Conservation (phyloP, 2,888 invertebrate genomes). For the Lepeophtheirus nordmannii region DNA sequence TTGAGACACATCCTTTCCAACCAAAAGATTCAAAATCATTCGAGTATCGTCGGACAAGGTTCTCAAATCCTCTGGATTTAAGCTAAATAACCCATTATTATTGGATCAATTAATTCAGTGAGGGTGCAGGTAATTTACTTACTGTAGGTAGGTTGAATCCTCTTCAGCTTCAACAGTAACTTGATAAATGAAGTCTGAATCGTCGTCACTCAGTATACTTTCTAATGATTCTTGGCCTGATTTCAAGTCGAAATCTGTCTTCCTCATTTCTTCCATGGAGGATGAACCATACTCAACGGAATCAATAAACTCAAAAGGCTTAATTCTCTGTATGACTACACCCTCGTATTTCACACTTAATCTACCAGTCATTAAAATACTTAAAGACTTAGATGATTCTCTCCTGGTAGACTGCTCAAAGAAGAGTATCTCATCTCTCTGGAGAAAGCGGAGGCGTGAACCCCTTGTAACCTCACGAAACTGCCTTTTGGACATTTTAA, state of each 20-base stretch:
- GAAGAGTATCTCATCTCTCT: background rate
- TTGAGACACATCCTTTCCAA: conserved; percentile 9
- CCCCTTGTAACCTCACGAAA: background rate
- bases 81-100: background rate
- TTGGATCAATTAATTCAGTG: background rate
- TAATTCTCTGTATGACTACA: background rate
- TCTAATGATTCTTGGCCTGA: background rate
- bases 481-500: background rate
- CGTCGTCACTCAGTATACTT: background rate
- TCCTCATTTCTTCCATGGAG: background rate
- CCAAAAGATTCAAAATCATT: conserved; percentile 4
- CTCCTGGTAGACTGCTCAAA: conserved; percentile 1
- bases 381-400: background rate
- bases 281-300: conserved; percentile 9
- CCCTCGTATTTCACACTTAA: conserved; percentile 18
- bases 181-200: conserved; percentile 8
- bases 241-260: background rate
- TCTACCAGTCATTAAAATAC: background rate
- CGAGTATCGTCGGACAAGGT: background rate
- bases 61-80: conserved; percentile 9
- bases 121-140: background rate
- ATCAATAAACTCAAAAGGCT: conserved; percentile 22
- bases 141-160: background rate
- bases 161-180: background rate
- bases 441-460: background rate